Base-by-base conservation (phyloP, 2,888 invertebrate species). In the Lathronympha strigana region DNA sequence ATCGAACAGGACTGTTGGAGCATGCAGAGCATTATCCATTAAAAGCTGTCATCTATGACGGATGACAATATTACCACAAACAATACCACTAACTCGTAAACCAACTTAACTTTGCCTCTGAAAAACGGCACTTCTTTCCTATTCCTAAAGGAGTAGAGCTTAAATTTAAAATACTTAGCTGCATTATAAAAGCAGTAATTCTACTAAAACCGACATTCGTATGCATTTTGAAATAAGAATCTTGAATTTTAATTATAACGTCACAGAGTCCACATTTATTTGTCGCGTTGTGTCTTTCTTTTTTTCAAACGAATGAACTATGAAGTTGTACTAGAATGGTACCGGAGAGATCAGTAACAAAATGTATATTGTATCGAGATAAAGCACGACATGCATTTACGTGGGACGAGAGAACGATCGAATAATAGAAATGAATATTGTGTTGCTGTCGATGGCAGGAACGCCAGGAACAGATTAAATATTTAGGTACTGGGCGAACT, bases 61-160 rank as follows among this genome's bases (percentile, higher is more conserved):
- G 83, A 87, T 87, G 84, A 82, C 82, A 78, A 79, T 82, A 86
- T 84, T 83, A 84, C 77, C 75, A 78, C 79, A 76, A 81, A 86
- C 84, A 84, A 83, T 83, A 78, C 78, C 72, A 76, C 75, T 68
- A 71, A 71, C 69, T 66, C 66, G 61, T 28, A 58, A 60, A 63
- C 71, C 67, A 73, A 66, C 63, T 43, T 54, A 55, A 49, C 17
- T 36, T 38, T 50, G 36, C 63, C 13, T 19, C 15, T 36, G 21
- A 25, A 49, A 49, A 11, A 19, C 0, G 31, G 33, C 2, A 19
- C 3, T 9, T 13, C 5, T 60, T 45, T 36, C 69, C 71, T 75
- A 72, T 63, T 47, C 0, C 31, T 15, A 43, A 38, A 0, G 0
- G 0, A 5, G 67, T 80, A 75, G 69, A 74, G 72, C 70, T 21